phyloP scores from a whole-genome alignment of 2,888 invertebrate species.

The Eupeodes luniger region DNA sequence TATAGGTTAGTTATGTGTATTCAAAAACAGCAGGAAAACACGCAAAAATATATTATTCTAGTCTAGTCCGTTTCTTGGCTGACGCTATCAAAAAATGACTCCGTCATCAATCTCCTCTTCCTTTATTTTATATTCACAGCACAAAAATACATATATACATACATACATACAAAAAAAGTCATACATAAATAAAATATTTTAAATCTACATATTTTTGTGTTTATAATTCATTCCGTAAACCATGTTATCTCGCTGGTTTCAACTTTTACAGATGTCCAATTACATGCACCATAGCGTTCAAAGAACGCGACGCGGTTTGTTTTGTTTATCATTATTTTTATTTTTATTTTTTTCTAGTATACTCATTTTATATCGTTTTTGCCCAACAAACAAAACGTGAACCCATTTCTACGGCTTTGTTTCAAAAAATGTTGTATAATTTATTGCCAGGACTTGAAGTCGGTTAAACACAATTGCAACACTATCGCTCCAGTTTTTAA shows the following conservation, averaged over 20 bases:
- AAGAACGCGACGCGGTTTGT: constrained; percentile 57
- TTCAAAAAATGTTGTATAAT: constrained; percentile 68
- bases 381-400: constrained; percentile 67
- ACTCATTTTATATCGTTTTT: constrained; percentile 32
- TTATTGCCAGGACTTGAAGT: constrained; percentile 76
- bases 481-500: constrained; percentile 74
- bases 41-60: not conserved
- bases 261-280: constrained; percentile 76
- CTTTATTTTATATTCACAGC: constrained; percentile 56
- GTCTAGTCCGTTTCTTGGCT: not conserved
- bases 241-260: constrained; percentile 68
- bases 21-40: not conserved
- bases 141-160: not conserved
- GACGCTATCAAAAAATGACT: constrained; percentile 27
- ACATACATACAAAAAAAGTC: not conserved
- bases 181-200: not conserved
- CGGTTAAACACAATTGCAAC: constrained; percentile 76
- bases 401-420: constrained; percentile 69
- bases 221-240: constrained; percentile 58
- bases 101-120: constrained; percentile 61
- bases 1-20: too few species aligned
- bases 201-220: constrained; percentile 43
- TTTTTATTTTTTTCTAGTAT: not conserved
- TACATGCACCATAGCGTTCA: constrained; percentile 75
- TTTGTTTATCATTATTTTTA: constrained; percentile 27